phyloP scores from a whole-genome alignment of 2,113 vertebrate genomes.

The Cromileptes altivelis region DNA sequence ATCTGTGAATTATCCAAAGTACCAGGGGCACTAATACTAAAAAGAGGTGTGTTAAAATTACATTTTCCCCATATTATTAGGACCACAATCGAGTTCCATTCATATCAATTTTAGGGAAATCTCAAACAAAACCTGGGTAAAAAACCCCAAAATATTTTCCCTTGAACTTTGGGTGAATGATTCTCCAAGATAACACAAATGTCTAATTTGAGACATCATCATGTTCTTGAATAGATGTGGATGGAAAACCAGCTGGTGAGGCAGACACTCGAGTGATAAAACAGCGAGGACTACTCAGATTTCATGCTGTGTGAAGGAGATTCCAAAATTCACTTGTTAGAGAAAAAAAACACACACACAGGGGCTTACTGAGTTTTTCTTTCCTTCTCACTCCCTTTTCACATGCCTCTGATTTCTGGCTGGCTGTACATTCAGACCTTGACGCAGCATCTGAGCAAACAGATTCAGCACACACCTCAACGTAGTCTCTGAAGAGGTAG shows the following conservation, averaged over 20 bases:
- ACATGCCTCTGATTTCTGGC: neutral
- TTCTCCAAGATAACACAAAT: neutral
- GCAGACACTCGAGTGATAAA: neutral
- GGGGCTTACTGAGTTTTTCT: neutral
- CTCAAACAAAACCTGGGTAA: neutral
- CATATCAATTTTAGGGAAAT: neutral
- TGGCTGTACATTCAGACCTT: slow-evolving; percentile 12
- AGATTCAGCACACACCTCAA: slow-evolving; percentile 85
- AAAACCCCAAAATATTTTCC: neutral
- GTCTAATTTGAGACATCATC: neutral
- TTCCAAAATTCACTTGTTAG: neutral
- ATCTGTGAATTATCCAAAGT: neutral
- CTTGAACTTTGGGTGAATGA: neutral
- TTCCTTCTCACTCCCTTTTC: neutral
- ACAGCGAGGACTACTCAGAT: neutral
- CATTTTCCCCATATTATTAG: neutral
- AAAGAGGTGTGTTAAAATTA: neutral
- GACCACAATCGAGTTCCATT: neutral
- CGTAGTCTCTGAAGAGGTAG: slow-evolving; percentile 99
- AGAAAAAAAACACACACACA: neutral
- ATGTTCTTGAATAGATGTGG: neutral
- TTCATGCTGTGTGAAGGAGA: slow-evolving; percentile 1
- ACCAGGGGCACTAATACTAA: neutral
- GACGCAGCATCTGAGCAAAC: slow-evolving; percentile 11
- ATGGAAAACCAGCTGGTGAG: neutral